phyloP scores from a whole-genome alignment of 2,797 vertebrate species.

The Mus caroli region DNA sequence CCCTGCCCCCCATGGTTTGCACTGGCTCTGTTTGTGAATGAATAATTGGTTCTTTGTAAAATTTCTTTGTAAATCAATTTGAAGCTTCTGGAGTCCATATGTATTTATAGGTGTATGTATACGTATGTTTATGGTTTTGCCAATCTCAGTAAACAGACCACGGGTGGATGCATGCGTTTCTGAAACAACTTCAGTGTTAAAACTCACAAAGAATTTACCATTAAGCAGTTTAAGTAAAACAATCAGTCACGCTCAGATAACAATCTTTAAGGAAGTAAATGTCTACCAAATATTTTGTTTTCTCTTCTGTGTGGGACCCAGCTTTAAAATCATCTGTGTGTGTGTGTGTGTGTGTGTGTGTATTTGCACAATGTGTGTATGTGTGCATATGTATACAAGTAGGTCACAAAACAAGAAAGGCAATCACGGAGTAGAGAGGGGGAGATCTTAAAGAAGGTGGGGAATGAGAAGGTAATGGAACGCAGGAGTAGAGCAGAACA shows the following conservation, averaged over 20 bases:
- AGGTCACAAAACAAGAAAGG: not conserved
- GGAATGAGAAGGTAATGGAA: not conserved
- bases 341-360: not conserved
- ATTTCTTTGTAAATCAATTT: slow-evolving; percentile 7
- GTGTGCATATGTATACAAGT: not conserved
- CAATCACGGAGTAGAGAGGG: too few species aligned
- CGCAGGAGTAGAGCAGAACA: not conserved
- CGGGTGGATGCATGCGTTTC: not conserved
- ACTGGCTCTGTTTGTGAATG: not conserved
- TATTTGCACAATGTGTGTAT: not conserved
- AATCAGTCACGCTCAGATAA: not conserved
- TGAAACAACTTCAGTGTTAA: not conserved
- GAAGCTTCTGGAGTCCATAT: not conserved
- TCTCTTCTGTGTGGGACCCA: not conserved
- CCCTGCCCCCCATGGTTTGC: not conserved
- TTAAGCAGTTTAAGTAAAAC: not conserved
- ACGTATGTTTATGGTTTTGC: not conserved
- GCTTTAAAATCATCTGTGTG: not conserved
- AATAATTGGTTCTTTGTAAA: slow-evolving; percentile 38
- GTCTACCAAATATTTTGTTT: not conserved
- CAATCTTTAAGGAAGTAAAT: not conserved
- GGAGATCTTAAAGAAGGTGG: not conserved
- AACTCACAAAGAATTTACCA: not conserved
- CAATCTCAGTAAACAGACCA: not conserved
- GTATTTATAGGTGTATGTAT: not conserved